These are phyloP conservation scores for Andrena camellia DNA, from an alignment of 2,888 invertebrate species.

Conservation along the genomic window DNA sequence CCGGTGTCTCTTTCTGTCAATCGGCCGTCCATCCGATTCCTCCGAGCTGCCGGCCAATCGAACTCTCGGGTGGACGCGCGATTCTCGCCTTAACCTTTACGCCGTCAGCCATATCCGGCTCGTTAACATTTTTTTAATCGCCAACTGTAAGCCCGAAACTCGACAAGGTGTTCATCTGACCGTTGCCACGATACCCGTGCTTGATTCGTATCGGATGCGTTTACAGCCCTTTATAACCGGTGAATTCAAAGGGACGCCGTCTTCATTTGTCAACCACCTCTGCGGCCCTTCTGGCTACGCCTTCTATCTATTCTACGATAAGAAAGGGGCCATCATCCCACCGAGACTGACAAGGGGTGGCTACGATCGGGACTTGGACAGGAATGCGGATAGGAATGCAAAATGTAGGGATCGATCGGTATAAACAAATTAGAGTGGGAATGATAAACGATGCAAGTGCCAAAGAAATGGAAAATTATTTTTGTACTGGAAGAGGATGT, in stretches of 20 bases:
- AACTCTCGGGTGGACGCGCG: slow-evolving; percentile 46
- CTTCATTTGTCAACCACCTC: slow-evolving; percentile 76
- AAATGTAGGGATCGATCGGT: too few species aligned
- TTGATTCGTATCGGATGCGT: slow-evolving; percentile 61
- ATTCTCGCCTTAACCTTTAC: slow-evolving; percentile 64
- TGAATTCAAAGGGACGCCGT: slow-evolving; percentile 68
- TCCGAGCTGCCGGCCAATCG: slow-evolving; percentile 57
- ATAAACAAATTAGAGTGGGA: too few species aligned
- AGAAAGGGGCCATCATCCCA: slow-evolving; percentile 50
- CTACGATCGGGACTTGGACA: too few species aligned
- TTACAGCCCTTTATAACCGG: slow-evolving; percentile 45
- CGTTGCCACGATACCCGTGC: slow-evolving; percentile 46
- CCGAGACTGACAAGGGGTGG: background rate
- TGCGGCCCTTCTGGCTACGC: slow-evolving; percentile 54
- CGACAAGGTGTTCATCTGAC: slow-evolving; percentile 36
- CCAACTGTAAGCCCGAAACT: slow-evolving; percentile 48
- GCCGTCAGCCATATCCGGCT: slow-evolving; percentile 65
- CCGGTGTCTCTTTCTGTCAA: slow-evolving; percentile 63
- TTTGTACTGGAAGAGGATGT: too few species aligned
- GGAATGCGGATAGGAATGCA: too few species aligned
- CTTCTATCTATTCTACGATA: slow-evolving; percentile 56
- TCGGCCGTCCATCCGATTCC: slow-evolving; percentile 56
- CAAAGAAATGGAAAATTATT: too few species aligned
- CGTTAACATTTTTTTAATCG: slow-evolving; percentile 76
- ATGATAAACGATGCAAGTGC: too few species aligned